Conservation (phyloP, 2,888 invertebrate genomes). For the Hirtodrosophila histrioides region DNA sequence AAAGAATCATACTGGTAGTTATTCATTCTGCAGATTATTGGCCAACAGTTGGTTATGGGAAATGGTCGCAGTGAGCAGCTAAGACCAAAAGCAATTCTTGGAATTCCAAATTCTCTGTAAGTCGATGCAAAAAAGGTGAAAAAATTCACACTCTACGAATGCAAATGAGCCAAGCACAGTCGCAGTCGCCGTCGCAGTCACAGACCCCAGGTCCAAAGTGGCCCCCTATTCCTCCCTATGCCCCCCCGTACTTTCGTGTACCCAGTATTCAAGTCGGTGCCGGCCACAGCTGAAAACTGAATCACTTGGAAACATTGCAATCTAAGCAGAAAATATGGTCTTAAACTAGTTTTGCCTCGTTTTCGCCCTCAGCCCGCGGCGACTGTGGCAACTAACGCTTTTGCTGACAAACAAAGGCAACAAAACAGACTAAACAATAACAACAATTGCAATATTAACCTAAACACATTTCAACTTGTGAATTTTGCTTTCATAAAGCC, state of each 20-base stretch:
- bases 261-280: neutral
- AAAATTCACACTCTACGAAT: conserved; percentile 64
- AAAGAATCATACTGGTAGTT: neutral
- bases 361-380: conserved; percentile 37
- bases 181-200: conserved; percentile 1
- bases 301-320: conserved; percentile 75
- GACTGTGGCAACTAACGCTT: conserved; percentile 35
- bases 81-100: conserved; percentile 52
- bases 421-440: conserved; percentile 29
- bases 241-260: no score
- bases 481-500: conserved; percentile 16
- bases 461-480: neutral
- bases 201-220: conserved; percentile 17
- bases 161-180: conserved; percentile 46
- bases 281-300: conserved; percentile 49
- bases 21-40: conserved; percentile 19
- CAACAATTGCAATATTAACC: neutral
- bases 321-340: conserved; percentile 77
- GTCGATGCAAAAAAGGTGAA: conserved; percentile 58
- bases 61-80: conserved; percentile 12
- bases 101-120: conserved; percentile 66
- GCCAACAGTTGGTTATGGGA: conserved; percentile 15
- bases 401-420: conserved; percentile 26
- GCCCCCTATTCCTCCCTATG: neutral
- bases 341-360: conserved; percentile 74